phyloP scores from a whole-genome alignment of 2,113 vertebrate species.

The Hymenochirus boettgeri region DNA sequence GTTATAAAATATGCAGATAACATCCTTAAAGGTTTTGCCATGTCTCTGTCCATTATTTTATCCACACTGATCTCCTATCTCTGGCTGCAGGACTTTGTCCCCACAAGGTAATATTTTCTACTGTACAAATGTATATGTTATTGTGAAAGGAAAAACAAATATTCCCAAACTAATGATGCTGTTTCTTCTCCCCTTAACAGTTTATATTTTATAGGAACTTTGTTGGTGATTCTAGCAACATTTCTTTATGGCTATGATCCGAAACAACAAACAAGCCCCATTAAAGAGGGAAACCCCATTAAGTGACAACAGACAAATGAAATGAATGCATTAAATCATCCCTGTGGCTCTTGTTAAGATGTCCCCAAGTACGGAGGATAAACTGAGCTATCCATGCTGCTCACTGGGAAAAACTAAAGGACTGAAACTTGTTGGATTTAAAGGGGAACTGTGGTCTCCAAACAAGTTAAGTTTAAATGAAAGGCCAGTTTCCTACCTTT shows the following conservation, averaged over 20 bases:
- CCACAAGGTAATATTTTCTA: constrained; percentile 70
- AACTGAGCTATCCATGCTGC: constrained; percentile 18
- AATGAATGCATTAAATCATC: not conserved
- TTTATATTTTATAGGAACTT: constrained; percentile 86
- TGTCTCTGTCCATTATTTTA: constrained; percentile 95
- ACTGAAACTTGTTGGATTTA: too few species aligned
- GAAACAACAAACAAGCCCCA: constrained; percentile 77
- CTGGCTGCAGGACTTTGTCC: constrained; percentile 91
- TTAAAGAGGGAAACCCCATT: constrained; percentile 82
- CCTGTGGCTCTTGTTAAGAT: not conserved
- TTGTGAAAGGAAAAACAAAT: not conserved
- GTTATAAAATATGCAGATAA: constrained; percentile 98
- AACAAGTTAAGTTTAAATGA: too few species aligned
- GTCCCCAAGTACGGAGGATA: not conserved
- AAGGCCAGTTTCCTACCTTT: too few species aligned
- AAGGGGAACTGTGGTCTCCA: too few species aligned
- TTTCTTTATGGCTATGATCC: constrained; percentile 92
- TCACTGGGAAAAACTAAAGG: too few species aligned
- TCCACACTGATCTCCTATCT: constrained; percentile 96
- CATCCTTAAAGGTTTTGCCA: constrained; percentile 96
- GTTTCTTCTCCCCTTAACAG: constrained; percentile 56
- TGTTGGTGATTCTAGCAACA: constrained; percentile 88
- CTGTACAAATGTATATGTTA: not conserved
- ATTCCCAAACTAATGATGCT: not conserved
- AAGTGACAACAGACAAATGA: constrained; percentile 56